These are phyloP conservation scores for Mechanitis mazaeus DNA, from an alignment of 2,888 invertebrate genomes.

Conservation along the genomic window DNA sequence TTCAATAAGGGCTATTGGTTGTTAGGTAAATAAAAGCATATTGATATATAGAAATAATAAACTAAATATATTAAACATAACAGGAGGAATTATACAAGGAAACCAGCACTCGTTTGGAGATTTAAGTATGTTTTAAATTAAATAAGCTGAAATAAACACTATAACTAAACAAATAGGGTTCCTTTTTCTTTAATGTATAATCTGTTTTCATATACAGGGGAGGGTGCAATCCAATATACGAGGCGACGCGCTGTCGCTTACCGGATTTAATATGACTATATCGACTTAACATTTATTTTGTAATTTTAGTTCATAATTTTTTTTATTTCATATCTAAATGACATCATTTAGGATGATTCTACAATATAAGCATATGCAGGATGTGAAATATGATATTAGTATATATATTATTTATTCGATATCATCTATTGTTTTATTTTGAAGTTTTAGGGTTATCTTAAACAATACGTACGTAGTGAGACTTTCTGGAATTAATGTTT, in stretches of 20 bases:
- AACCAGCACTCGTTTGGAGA: conserved; percentile 18
- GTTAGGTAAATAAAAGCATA: neutral
- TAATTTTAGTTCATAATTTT: no score
- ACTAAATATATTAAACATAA: conserved; percentile 15
- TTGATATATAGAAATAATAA: neutral
- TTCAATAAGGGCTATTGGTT: neutral
- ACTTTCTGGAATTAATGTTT: no score
- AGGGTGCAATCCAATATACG: conserved; percentile 34
- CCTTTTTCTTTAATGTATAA: conserved; percentile 1
- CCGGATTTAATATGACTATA: conserved; percentile 31
- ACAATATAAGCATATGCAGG: no score
- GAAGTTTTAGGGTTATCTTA: no score
- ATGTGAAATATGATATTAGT: no score
- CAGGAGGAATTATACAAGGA: conserved; percentile 22
- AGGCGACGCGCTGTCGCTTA: conserved; percentile 32
- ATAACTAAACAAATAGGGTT: neutral
- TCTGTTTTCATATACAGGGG: conserved; percentile 13
- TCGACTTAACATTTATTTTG: conserved; percentile 29
- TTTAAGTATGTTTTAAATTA: neutral
- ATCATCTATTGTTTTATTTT: no score
- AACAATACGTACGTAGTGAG: no score
- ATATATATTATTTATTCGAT: no score
- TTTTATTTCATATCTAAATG: no score
- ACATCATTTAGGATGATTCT: no score
- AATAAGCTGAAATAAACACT: conserved; percentile 1